Evolutionary conservation across 1,140 invertebrate genomes (phyloP), one percentile per base, ranked within the genome.

Genomic region (Sarcophaga peregrina): DNA sequence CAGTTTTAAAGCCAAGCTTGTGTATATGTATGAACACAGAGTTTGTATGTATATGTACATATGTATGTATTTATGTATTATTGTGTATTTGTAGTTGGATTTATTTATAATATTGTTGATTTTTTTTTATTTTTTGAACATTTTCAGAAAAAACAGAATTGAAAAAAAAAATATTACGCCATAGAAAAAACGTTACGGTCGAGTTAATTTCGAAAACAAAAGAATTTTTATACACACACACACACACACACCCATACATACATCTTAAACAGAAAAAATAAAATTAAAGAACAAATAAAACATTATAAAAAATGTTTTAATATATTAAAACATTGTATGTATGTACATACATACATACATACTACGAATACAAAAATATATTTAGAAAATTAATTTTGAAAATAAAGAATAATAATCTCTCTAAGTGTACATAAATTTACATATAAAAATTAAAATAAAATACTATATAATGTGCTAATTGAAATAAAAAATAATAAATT

Each of bases 201-300:
- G 82, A 83, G 76, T 83, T 83, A 75, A 83, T 80, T 78, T 83
- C 37, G 82, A 83, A 83, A 83, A 83, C 82, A 83, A 83, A 83
- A 80, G 78, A 83, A 78, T 78, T 68, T 80, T 80, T 83, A 62
- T 76, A 83, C 74, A 80, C 54, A 54, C 7, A 80, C 62, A 78
- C 45, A 82, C 52, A 48, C 20, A 74, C 81, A 82, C 45, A 20
- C 62, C 72, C 37, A 58, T 45, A 68, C 25, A 58, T 20, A 20
- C 62, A 68, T 20, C 17, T n/a, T 8, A 25, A 7, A 20, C n/a
- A 68, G 8, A 68, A 15, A 68, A 68, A 68, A 20, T 20, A 8
- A 68, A 37, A 37, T 37, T 37, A 37, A 37, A 37, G 25, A 37
- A 37, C 25, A 37, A 37, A 37, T 37, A 37, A 37, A 37, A 37